Evolutionary conservation across 2,797 vertebrate genomes (phyloP).

Genomic region (Odontamblyopus lacepedii): DNA sequence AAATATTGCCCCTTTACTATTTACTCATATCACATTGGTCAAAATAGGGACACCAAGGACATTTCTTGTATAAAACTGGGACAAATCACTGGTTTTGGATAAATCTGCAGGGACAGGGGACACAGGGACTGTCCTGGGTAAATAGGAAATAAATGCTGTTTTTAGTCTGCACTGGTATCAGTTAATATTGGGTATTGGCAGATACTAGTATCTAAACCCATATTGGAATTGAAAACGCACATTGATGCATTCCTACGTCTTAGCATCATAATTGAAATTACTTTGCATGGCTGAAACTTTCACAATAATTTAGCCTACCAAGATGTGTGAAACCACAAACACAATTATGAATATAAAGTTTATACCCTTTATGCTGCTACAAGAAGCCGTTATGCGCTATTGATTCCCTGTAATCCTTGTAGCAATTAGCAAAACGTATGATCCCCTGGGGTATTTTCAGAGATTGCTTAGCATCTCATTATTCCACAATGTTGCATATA

Average conservation of each 20-base stretch:
- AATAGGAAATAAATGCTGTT: too few relatives aligned
- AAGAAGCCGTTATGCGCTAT: conserved; percentile 2
- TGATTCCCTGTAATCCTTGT: conserved; percentile 14
- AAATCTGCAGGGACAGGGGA: too few relatives aligned
- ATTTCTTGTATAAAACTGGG: too few relatives aligned
- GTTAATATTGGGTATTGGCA: too few relatives aligned
- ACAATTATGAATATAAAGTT: conserved; percentile 1
- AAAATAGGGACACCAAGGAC: too few relatives aligned
- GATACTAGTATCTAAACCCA: too few relatives aligned
- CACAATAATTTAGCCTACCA: background rate
- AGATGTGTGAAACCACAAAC: background rate
- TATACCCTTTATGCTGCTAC: conserved; percentile 4
- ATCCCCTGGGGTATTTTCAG: background rate
- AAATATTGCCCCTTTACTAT: too few relatives aligned
- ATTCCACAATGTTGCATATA: conserved; percentile 2
- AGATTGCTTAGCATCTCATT: conserved; percentile 16
- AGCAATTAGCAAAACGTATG: conserved; percentile 10
- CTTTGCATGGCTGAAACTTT: background rate
- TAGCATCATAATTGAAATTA: background rate
- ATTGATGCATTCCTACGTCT: background rate
- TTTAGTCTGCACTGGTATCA: too few relatives aligned
- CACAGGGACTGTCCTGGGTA: too few relatives aligned
- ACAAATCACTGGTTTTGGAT: too few relatives aligned
- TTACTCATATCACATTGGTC: too few relatives aligned
- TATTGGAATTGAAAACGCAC: too few relatives aligned